Evolutionary conservation across 2,113 vertebrate species (phyloP), one percentile per base, ranked within the genome.

Genomic region (Piprites chloris): DNA sequence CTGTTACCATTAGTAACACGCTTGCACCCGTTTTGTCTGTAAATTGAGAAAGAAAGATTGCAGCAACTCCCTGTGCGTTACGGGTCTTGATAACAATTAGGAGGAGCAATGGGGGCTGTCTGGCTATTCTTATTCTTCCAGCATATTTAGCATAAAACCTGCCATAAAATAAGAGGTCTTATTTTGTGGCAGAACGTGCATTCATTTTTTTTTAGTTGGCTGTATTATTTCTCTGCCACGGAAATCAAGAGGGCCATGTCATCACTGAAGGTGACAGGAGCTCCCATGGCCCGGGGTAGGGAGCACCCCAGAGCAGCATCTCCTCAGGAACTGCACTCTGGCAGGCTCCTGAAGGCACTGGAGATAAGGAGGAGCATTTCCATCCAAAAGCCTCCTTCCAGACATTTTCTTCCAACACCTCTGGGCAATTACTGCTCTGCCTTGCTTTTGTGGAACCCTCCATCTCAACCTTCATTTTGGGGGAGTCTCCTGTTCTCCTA

Each of bases 1-100:
- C 91, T 93, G 94, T 96, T 96, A 94, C 94, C 89, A 84, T 96
- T 94, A 93, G 94, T 95, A 93, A 94, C 95, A 94, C 0, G 2
- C 53, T 83, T 88, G 69, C 63, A 91, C 92, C 85, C 50, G 9
- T 95, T 92, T 90, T 80, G 33, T 41, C 87, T 92, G 79, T 47
- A 91, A 90, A 91, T 63, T 44, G 55, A 88, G 82, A 94, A 79
- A 53, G 84, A 87, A 95, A 68, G 63, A 44, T 87, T 63, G 65
- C 55, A 59, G 68, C n/a, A 77, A 37, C 72, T 86, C 65, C 49
- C 39, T 58, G 20, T 26, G n/a, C 0, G 0, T 87, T 90, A 4
- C n/a, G 9, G 4, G 59, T 44, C 85, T 90, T 77, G 79, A 61
- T 72, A 88, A 92, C 65, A 74, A 90, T 92, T 90, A 91, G 41